Evolutionary conservation across 2,888 invertebrate species (phyloP).

Genomic region (Caenorhabditis parvicauda): DNA sequence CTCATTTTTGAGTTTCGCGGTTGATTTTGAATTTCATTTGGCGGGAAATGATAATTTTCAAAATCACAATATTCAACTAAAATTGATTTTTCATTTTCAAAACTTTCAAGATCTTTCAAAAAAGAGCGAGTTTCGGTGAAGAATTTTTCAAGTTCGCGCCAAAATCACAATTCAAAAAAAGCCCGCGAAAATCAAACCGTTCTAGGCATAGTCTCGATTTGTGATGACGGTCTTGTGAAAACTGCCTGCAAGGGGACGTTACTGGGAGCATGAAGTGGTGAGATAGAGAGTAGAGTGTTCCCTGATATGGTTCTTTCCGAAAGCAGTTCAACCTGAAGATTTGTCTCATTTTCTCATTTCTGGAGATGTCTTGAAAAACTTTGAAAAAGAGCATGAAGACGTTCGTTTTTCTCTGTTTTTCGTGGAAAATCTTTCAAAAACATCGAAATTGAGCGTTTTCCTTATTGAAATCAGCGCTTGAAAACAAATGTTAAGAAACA

Average conservation of each 20-base stretch:
- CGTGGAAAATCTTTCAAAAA: too few species aligned
- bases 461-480: too few species aligned
- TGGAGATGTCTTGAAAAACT: too few species aligned
- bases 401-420: too few species aligned
- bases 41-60: neutral
- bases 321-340: constrained; percentile 31
- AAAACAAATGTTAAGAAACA: too few species aligned
- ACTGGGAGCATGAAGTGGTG: constrained; percentile 45
- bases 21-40: neutral
- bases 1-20: neutral
- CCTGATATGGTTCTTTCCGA: constrained; percentile 36
- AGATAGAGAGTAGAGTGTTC: constrained; percentile 40
- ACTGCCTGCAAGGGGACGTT: constrained; percentile 41
- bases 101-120: neutral
- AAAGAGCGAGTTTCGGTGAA: neutral
- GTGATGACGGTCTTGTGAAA: constrained; percentile 30
- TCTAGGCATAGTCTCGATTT: too few species aligned
- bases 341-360: neutral
- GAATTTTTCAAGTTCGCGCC: neutral
- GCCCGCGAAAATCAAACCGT: too few species aligned
- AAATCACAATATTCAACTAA: neutral
- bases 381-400: too few species aligned
- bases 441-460: too few species aligned
- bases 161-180: constrained; percentile 13
- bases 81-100: neutral